Percentiles rank a stretch among this genome's conserved stretches.
Evolutionary conservation across 1,140 invertebrate genomes (phyloP).

Genomic region (Ceratina calcarata): DNA sequence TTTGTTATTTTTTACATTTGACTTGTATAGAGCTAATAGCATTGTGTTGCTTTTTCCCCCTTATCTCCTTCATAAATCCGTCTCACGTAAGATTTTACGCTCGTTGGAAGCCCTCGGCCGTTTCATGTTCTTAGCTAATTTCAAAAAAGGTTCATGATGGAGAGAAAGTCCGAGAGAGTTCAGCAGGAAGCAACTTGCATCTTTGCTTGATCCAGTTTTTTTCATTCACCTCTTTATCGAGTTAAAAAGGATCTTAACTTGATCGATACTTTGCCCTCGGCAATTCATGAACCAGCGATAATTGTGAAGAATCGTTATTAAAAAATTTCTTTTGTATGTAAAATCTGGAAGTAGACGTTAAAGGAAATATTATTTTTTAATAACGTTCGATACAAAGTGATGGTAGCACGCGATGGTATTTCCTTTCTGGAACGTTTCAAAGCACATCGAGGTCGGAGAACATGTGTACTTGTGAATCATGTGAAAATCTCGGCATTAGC

Average conservation of each 20-base stretch:
- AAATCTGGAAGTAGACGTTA: neutral
- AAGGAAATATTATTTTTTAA: slow-evolving; percentile 3
- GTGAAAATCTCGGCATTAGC: slow-evolving; percentile 14
- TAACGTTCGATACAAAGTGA: neutral
- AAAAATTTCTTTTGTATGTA: neutral
- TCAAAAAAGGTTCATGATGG: neutral
- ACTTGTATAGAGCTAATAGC: neutral
- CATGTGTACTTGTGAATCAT: neutral
- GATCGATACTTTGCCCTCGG: no score
- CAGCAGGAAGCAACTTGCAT: neutral
- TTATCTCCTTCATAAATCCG: neutral
- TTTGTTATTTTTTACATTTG: no score
- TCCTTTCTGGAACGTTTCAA: neutral
- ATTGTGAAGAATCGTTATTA: no score
- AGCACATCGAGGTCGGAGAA: neutral
- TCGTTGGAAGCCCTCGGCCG: neutral
- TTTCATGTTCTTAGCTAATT: slow-evolving; percentile 1
- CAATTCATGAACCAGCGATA: no score
- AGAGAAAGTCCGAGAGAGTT: neutral
- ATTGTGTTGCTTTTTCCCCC: no score
- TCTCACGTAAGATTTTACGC: no score
- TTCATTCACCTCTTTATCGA: neutral
- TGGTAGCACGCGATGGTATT: slow-evolving; percentile 2
- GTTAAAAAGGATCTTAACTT: neutral
- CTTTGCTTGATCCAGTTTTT: neutral